Percentiles rank a stretch among this genome's conserved stretches.
Conservation (phyloP, 1,140 invertebrate species). For the Drosophila nebulosa region DNA sequence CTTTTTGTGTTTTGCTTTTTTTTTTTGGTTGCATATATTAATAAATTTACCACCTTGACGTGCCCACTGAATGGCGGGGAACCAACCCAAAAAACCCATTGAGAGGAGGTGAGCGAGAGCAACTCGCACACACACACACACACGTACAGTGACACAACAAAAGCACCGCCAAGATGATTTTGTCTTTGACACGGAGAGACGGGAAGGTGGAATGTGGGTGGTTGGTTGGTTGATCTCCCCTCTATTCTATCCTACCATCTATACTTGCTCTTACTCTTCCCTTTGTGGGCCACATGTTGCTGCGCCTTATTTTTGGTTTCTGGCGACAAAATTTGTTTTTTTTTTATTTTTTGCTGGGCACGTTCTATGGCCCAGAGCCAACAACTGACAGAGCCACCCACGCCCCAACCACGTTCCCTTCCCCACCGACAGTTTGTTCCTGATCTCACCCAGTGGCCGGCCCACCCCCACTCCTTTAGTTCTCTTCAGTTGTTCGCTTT, state of each 20-base stretch:
- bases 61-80: conserved; percentile 32
- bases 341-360: conserved; percentile 50
- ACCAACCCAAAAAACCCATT: conserved; percentile 53
- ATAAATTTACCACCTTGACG: conserved; percentile 61
- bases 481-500: conserved; percentile 53
- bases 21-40: conserved; percentile 53
- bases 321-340: conserved; percentile 48
- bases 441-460: conserved; percentile 7
- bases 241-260: background rate
- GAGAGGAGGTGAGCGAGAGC: conserved; percentile 8
- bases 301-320: conserved; percentile 52
- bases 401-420: conserved; percentile 16
- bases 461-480: conserved; percentile 11
- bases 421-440: background rate
- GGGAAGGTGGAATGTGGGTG: background rate
- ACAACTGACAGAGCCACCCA: conserved; percentile 51
- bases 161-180: conserved; percentile 1
- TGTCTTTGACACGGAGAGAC: background rate
- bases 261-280: background rate
- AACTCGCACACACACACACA: conserved; percentile 3
- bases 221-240: background rate
- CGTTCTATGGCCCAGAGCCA: conserved; percentile 70
- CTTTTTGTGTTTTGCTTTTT: background rate
- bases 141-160: background rate
- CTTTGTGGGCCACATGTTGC: conserved; percentile 59